phyloP scores from a whole-genome alignment of 2,797 vertebrate species.

The Spatula versicolor region DNA sequence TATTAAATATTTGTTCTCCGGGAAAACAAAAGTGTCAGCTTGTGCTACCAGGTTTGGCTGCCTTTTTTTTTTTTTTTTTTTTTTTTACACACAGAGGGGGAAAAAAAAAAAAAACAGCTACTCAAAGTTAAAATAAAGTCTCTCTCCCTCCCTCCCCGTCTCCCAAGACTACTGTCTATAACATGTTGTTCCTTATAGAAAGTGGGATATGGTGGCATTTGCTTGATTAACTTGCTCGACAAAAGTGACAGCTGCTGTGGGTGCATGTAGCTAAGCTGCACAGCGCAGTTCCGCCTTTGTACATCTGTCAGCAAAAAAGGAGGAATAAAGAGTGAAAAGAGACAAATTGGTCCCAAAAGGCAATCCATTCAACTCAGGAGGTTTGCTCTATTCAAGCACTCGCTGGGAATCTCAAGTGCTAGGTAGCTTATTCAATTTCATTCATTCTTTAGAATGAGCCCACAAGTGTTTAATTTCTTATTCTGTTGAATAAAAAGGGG shows the following conservation, averaged over 20 bases:
- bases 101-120: conserved; percentile 74
- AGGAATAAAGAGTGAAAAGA: conserved; percentile 98
- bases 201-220: conserved; percentile 99
- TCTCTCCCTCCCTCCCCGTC: conserved; percentile 78
- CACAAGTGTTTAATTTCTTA: conserved; percentile 99
- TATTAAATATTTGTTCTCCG: conserved; percentile 64
- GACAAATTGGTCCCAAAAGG: conserved; percentile 99
- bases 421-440: conserved; percentile 99
- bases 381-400: conserved; percentile 99
- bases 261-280: conserved; percentile 96
- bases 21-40: conserved; percentile 70
- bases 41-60: conserved; percentile 53
- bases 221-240: conserved; percentile 99
- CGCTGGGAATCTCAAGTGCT: conserved; percentile 98
- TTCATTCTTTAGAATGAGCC: conserved; percentile 95
- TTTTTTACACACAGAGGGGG: background rate
- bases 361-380: conserved; percentile 98
- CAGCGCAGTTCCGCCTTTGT: conserved; percentile 99
- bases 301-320: conserved; percentile 99
- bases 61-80: background rate
- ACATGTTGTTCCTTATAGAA: conserved; percentile 89
- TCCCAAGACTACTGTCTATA: conserved; percentile 85
- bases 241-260: conserved; percentile 99
- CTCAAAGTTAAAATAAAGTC: conserved; percentile 87
- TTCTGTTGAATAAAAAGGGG: conserved; percentile 82